Conservation (phyloP, 2,888 invertebrate species). For the Chrysolina americana region DNA sequence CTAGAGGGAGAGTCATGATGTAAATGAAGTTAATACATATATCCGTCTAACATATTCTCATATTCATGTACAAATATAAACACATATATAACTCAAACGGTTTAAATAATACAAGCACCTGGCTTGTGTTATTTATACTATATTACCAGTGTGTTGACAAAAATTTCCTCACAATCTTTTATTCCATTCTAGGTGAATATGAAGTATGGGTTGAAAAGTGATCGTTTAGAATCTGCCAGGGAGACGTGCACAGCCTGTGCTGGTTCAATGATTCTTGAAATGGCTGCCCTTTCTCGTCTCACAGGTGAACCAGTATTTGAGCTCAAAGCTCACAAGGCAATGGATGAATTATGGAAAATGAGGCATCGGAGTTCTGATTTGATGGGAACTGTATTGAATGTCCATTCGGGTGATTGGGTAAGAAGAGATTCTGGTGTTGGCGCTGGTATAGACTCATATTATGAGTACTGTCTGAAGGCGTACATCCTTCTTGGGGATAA, state of each 20-base stretch:
- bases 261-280: slow-evolving; percentile 97
- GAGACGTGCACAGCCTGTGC: slow-evolving; percentile 99
- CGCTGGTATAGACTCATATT: slow-evolving; percentile 99
- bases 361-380: slow-evolving; percentile 91
- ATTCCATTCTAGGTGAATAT: slow-evolving; percentile 77
- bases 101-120: too few relatives aligned
- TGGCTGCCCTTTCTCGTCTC: slow-evolving; percentile 94
- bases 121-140: too few relatives aligned
- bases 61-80: too few relatives aligned
- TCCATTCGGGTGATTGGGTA: slow-evolving; percentile 99
- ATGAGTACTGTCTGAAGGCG: slow-evolving; percentile 97
- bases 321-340: slow-evolving; percentile 93
- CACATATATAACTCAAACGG: too few relatives aligned
- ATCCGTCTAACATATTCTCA: too few relatives aligned
- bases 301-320: slow-evolving; percentile 94
- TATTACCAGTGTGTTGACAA: too few relatives aligned
- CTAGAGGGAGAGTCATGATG: too few relatives aligned
- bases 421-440: slow-evolving; percentile 97
- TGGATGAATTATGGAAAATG: slow-evolving; percentile 97
- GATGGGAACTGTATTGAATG: slow-evolving; percentile 95
- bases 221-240: slow-evolving; percentile 80
- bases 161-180: too few relatives aligned
- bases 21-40: too few relatives aligned
- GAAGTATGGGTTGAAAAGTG: slow-evolving; percentile 84
- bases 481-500: slow-evolving; percentile 96